A percentile compares a stretch with the other conserved stretches of the same genome.
These are phyloP conservation scores for Drosophila albomicans DNA, from an alignment of 1,140 invertebrate genomes.

Conservation along the genomic window DNA sequence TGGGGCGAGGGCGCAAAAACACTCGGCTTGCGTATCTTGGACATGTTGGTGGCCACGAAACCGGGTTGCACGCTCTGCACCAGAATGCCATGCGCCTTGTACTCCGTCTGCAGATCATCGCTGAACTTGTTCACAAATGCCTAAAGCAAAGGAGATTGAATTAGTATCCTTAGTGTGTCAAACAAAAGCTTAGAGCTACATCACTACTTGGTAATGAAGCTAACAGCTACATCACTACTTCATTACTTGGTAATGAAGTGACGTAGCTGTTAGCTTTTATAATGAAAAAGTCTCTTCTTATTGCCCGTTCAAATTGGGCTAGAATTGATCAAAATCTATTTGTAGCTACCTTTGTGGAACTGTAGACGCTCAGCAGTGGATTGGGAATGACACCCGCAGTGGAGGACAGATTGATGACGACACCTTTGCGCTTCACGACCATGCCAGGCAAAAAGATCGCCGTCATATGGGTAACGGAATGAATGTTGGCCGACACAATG, in stretches of 20 bases:
- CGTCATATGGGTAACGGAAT: conserved; percentile 93
- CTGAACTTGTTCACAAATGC: conserved; percentile 95
- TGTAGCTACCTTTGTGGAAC: conserved; percentile 91
- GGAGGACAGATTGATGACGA: conserved; percentile 97
- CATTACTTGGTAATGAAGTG: no score
- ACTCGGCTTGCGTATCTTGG: conserved; percentile 92
- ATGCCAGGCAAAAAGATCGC: conserved; percentile 94
- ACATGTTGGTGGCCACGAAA: conserved; percentile 97
- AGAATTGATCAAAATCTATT: neutral
- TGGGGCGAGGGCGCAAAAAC: conserved; percentile 92
- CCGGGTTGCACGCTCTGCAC: conserved; percentile 95
- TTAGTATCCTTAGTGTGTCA: no score
- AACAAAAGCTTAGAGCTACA: no score
- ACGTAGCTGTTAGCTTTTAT: no score
- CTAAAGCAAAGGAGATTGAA: conserved; percentile 73
- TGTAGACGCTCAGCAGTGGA: conserved; percentile 94
- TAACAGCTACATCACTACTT: no score
- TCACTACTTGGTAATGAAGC: no score
- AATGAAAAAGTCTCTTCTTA: no score
- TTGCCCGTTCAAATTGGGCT: no score
- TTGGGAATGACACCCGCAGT: conserved; percentile 91
- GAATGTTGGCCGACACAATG: conserved; percentile 90
- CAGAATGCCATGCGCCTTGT: conserved; percentile 90
- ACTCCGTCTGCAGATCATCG: conserved; percentile 92
- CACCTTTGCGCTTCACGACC: conserved; percentile 92